Base-by-base conservation (phyloP, 2,113 vertebrate genomes). In the Colaptes auratus region DNA sequence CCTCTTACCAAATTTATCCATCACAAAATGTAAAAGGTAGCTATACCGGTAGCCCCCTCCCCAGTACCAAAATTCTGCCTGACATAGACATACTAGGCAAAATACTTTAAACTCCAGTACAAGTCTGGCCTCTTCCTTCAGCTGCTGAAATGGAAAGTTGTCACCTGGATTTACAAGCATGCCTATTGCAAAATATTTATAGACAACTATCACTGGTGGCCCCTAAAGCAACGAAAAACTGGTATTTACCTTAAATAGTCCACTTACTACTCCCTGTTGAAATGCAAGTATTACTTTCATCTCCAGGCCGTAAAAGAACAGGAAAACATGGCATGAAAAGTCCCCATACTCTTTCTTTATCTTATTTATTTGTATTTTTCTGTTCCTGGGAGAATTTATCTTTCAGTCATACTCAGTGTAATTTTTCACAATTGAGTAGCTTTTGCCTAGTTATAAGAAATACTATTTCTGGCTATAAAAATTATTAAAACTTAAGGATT, bases 351-450 rank as follows among this genome's bases (percentile, higher is more conserved):
- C 27, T 86, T 82, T 84, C 78, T 86, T 82, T 31, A 31, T 66
- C 42, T 52, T 69, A 12, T 61, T 60, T 73, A n/a, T 87, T 69
- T 66, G 17, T 84, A 59, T 88, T 86, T 85, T 58, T 31, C 69
- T 64, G 1, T 36, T 84, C 81, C 53, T 30, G 42, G 21, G 21
- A 88, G 65, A 94, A 97, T 97, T 97, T 94, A 96, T 96, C 86
- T 94, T 95, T 97, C 66, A 95, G 72, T 95, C 91, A 94, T 88
- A 73, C 46, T 86, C 33, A 30, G 58, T 77, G 86, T 93, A 71
- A 96, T 97, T 98, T 98, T 97, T 97, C 93, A 96, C 86, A 96
- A 90, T 21, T 92, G 95, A 94, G 96, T 86, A 90, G 65, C 88
- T 96, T 92, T 93, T 86, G 87, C 61, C 81, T 93, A 44, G 28